Evolutionary conservation across 2,797 vertebrate genomes (phyloP).

Genomic region (Varecia variegata): DNA sequence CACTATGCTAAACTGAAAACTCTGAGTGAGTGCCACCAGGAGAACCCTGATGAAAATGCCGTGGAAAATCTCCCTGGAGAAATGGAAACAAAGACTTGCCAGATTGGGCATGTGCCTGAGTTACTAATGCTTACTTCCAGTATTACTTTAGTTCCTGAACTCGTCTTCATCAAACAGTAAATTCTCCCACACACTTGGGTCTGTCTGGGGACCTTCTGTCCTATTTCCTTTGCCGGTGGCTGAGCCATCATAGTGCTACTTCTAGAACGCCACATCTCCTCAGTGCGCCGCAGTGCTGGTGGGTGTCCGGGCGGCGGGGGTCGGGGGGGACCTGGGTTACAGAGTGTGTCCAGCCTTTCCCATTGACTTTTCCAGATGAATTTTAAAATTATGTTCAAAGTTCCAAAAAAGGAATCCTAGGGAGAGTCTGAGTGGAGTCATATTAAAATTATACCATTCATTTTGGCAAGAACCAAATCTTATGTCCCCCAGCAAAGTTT

Average conservation of each 20-base stretch:
- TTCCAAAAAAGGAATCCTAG: not conserved
- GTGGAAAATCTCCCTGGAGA: not conserved
- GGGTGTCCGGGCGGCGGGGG: rapidly evolving
- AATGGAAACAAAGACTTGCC: not conserved
- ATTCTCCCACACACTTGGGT: too few species aligned
- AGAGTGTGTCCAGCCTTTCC: too few species aligned
- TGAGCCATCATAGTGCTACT: too few species aligned
- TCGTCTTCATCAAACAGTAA: not conserved
- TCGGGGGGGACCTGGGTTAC: rapidly evolving
- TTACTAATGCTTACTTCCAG: not conserved
- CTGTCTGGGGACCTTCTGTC: not conserved
- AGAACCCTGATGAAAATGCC: not conserved
- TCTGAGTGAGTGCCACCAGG: rapidly evolving
- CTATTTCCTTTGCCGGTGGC: rapidly evolving
- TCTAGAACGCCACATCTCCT: too few species aligned
- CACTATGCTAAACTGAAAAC: not conserved
- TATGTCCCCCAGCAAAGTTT: not conserved
- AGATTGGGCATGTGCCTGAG: too few species aligned
- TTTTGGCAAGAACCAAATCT: not conserved
- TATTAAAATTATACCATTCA: not conserved
- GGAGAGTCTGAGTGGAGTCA: too few species aligned
- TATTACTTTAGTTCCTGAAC: not conserved
- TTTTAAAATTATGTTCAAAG: not conserved
- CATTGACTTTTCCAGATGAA: not conserved
- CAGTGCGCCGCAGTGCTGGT: rapidly evolving